Percentiles rank a stretch among this genome's conserved stretches.
Conservation (phyloP, 2,797 vertebrate genomes). For the Gadopsis marmoratus region DNA sequence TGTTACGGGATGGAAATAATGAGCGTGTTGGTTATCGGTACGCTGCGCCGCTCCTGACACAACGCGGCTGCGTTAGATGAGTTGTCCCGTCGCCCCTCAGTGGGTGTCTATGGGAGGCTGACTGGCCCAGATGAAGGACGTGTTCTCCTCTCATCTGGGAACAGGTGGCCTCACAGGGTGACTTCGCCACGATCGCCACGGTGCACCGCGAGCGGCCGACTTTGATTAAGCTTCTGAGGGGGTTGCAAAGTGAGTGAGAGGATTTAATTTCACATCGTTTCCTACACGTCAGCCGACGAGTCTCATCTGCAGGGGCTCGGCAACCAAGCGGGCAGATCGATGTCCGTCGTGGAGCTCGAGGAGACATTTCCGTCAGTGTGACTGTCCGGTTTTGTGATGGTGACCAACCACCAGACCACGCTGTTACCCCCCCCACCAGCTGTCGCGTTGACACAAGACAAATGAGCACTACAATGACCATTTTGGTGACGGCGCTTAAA, state of each 20-base stretch:
- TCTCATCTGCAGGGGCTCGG: conserved; percentile 24
- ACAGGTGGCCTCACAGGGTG: conserved; percentile 83
- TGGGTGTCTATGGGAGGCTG: conserved; percentile 74
- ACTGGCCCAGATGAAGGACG: conserved; percentile 77
- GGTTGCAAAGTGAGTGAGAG: conserved; percentile 72
- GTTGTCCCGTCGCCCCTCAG: conserved; percentile 74
- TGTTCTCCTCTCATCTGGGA: conserved; percentile 77
- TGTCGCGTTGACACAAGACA: conserved; percentile 61
- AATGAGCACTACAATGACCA: conserved; percentile 40
- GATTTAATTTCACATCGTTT: conserved; percentile 49
- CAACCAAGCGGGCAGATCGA: conserved; percentile 52
- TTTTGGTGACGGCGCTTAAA: conserved; percentile 40
- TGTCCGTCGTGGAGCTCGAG: conserved; percentile 24
- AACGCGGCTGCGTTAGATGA: conserved; percentile 70
- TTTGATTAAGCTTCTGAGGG: conserved; percentile 86
- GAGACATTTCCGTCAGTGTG: conserved; percentile 44
- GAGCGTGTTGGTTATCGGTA: conserved; percentile 71
- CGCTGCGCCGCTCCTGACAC: conserved; percentile 69
- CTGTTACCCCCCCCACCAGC: conserved; percentile 58
- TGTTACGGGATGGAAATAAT: conserved; percentile 50
- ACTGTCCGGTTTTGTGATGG: conserved; percentile 57
- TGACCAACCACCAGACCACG: conserved; percentile 63
- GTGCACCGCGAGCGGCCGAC: conserved; percentile 48
- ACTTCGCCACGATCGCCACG: conserved; percentile 68
- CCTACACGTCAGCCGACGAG: conserved; percentile 50